These are phyloP conservation scores for Arnoldichthys spilopterus DNA, from an alignment of 2,797 vertebrate species.

Conservation along the genomic window DNA sequence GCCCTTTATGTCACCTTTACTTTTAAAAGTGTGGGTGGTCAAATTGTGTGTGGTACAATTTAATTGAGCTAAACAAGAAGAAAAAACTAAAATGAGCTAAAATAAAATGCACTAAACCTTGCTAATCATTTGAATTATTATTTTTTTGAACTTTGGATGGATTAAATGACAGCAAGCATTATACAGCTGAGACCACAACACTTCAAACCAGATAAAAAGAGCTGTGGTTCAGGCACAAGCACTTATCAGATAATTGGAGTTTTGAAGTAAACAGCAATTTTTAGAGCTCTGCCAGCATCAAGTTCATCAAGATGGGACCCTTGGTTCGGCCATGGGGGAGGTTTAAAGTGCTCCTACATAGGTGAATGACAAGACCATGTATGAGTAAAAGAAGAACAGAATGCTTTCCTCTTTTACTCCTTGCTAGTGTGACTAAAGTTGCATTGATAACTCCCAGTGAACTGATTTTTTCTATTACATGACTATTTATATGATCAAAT, in stretches of 20 bases:
- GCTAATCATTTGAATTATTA: slow-evolving; percentile 42
- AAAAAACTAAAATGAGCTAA: neutral
- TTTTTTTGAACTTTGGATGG: slow-evolving; percentile 29
- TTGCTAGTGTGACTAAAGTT: slow-evolving; percentile 14
- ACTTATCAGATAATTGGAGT: slow-evolving; percentile 44
- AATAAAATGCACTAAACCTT: slow-evolving; percentile 17
- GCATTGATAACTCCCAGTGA: neutral
- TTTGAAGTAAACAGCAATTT: slow-evolving; percentile 53
- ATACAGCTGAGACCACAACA: slow-evolving; percentile 45
- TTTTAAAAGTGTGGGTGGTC: neutral
- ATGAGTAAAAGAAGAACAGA: slow-evolving; percentile 21
- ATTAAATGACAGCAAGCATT: slow-evolving; percentile 42
- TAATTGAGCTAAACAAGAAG: neutral
- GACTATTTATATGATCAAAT: no score
- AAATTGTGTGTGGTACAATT: neutral
- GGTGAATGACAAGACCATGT: slow-evolving; percentile 14
- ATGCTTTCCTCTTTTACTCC: neutral
- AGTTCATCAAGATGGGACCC: slow-evolving; percentile 42
- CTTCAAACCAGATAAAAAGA: slow-evolving; percentile 43
- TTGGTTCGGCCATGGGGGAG: slow-evolving; percentile 31
- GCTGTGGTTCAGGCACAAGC: slow-evolving; percentile 29
- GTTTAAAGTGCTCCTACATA: slow-evolving; percentile 44
- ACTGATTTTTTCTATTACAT: no score
- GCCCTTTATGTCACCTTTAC: neutral
- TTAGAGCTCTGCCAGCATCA: slow-evolving; percentile 45